Evolutionary conservation across 2,113 vertebrate species (phyloP), one percentile per base, ranked within the genome.

Genomic region (Dascyllus trimaculatus): DNA sequence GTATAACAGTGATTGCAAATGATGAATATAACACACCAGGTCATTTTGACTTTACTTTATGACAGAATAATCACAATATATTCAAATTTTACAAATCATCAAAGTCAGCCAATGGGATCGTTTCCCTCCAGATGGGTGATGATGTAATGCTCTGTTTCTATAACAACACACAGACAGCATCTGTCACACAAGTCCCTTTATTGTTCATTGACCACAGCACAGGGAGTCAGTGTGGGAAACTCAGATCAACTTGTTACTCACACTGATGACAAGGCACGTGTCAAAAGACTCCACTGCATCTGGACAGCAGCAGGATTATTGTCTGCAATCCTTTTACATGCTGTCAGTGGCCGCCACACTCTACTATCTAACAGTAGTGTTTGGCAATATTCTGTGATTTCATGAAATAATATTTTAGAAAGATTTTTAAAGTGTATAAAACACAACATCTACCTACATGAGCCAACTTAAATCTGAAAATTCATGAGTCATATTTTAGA

Each of bases 161-260:
- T 65, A 35, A 46, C 40, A 32, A 53, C 65, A 64, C 82, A 80
- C 59, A 65, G 70, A 63, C 78, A 84, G 66, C 81, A 85, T 85
- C 85, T 89, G 70, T 75, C 86, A 85, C 72, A 6, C 17, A 48
- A 46, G 61, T 66, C 74, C 79, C 80, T 91, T 89, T 89, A 83
- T 85, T 15, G 60, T 73, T 56, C 52, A 81, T 38, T 82, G 81
- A 86, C 45, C 74, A 62, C 68, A 80, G 63, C 11, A 72, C 59
- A 15, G 73, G 29, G 29, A 81, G 67, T 78, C 67, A 71, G 84
- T 88, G 90, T 92, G 91, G 85, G 91, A 92, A 91, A 73, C 66
- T 78, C 56, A 32, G 74, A 78, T 53, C 26, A 19, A 49, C 61
- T 68, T 63, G 57, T 51, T 80, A 66, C 89, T 89, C 90, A 91